phyloP scores from a whole-genome alignment of 2,888 invertebrate genomes.

The Caenorhabditis panamensis region DNA sequence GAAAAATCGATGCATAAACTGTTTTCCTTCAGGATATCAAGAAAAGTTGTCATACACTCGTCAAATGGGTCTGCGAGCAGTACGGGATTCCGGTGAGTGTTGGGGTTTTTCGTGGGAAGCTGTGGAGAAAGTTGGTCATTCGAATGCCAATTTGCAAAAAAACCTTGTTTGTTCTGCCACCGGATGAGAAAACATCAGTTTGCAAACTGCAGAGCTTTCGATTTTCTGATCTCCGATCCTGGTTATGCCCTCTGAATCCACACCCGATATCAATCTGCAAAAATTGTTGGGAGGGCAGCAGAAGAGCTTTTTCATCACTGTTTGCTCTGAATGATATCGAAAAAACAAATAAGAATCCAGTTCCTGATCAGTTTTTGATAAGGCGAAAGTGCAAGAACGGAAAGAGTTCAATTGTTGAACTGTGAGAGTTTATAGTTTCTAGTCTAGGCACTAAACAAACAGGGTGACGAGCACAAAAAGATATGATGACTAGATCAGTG shows the following conservation, averaged over 20 bases:
- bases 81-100: no score
- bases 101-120: no score
- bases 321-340: background rate
- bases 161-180: conserved; percentile 12
- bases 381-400: background rate
- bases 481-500: conserved; percentile 18
- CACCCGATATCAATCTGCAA: background rate
- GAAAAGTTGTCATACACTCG: no score
- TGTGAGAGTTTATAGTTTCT: conserved; percentile 16
- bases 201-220: background rate
- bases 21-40: no score
- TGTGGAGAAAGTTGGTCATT: no score
- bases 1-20: no score
- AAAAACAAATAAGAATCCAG: background rate
- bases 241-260: background rate
- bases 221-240: conserved; percentile 17
- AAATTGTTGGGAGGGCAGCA: background rate
- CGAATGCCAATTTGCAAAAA: no score
- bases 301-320: background rate
- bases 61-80: no score
- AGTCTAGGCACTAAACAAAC: conserved; percentile 17
- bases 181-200: conserved; percentile 11
- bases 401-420: background rate
- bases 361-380: background rate
- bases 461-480: conserved; percentile 9